Evolutionary conservation across 2,113 vertebrate genomes (phyloP).

Genomic region (Leiothrix lutea): DNA sequence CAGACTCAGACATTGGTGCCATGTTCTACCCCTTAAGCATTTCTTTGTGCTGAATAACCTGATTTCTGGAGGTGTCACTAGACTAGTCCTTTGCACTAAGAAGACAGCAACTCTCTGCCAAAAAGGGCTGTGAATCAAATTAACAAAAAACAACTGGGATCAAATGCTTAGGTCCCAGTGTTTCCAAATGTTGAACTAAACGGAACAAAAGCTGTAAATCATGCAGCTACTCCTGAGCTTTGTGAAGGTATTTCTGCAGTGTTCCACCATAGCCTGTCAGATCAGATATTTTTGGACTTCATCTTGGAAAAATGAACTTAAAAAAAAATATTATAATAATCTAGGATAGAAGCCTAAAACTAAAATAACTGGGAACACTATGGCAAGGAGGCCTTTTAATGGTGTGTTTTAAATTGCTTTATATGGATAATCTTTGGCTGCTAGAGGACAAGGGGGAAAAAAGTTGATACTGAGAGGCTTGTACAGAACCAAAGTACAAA

Average conservation of each 20-base stretch:
- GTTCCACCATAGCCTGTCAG: background rate
- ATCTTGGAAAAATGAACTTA: slow-evolving; percentile 49
- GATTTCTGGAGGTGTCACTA: background rate
- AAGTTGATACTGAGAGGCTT: background rate
- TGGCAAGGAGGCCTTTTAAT: background rate
- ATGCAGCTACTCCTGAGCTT: background rate
- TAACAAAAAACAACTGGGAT: background rate
- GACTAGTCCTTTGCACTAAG: background rate
- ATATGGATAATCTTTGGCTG: slow-evolving; percentile 39
- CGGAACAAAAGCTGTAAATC: background rate
- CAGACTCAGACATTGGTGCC: background rate
- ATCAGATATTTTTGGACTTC: slow-evolving; percentile 6
- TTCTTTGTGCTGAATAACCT: background rate
- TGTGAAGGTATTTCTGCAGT: background rate
- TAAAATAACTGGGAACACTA: slow-evolving; percentile 50
- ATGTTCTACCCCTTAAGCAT: background rate
- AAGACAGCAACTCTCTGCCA: background rate
- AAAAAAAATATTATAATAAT: slow-evolving; percentile 45
- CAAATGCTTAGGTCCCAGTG: background rate
- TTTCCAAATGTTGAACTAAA: background rate
- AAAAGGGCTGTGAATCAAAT: background rate
- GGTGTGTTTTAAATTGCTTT: slow-evolving; percentile 36
- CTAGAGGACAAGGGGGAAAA: background rate
- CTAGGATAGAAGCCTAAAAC: slow-evolving; percentile 39
- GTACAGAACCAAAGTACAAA: background rate